Evolutionary conservation across 2,113 vertebrate genomes (phyloP), one percentile per base, ranked within the genome.

Genomic region (Mormoops blainvillei): DNA sequence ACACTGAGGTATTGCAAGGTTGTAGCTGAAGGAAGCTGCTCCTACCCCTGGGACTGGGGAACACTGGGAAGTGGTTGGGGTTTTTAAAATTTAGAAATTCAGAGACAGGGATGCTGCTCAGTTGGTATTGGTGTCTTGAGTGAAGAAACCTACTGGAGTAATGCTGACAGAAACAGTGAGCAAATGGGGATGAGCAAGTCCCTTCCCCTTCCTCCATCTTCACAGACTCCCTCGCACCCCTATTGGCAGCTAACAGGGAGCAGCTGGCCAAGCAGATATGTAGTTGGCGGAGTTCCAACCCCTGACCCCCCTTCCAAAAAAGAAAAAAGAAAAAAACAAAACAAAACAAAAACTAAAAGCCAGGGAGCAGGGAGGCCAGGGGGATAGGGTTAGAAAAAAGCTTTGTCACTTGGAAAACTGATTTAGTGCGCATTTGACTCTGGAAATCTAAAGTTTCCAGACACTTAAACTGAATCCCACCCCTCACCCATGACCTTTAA

Each of bases 371-470:
- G 76, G n/a, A 91, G 28, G 78, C 26, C 11, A 77, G 61, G 13
- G 13, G 33, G 38, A n/a, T 9, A 86, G 38, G 36, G 31, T 70
- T 20, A 74, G 54, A 63, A 63, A 95, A 78, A 73, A 74, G 28
- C n/a, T 77, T 92, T 93, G 36, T 65, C 41, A 91, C 41, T 85
- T 94, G 83, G 56, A 38, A 50, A 95, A 93, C 36, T 77, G 94
- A 38, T 81, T 80, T 41, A 73, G 61, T 94, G 43, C 67, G n/a
- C 77, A 87, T 56, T 33, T 95, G 71, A 28, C 33, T 87, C 91
- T 26, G 24, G 43, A 86, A 95, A 94, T 89, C 38, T 67, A 65
- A 95, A 93, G 26, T 84, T 93, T 78, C 11, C 61, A 74, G 71
- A 86, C 28, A 77, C 41, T 86, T 92, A 50, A 61, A 83, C 12